Evolutionary conservation across 2,888 invertebrate genomes (phyloP), one percentile per base, ranked within the genome.

Genomic region (Hylaea fasciaria): DNA sequence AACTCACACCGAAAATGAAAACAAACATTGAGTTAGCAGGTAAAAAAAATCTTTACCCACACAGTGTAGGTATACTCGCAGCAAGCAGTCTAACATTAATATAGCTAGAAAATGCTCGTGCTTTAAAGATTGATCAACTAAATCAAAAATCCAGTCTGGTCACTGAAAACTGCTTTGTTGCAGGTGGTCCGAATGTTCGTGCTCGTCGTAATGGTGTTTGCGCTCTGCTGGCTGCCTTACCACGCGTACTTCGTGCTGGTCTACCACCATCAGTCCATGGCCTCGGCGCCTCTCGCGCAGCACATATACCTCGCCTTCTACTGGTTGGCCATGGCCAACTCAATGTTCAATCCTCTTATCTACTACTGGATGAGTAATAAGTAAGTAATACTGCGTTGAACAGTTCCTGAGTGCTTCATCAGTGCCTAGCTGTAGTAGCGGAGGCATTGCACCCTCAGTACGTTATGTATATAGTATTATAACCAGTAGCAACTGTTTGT

Each of bases 301-400:
- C 97, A 97, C 77, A 94, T 97, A 66, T 97, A 97, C 81, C 89
- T 98, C 50, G 94, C 94, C 39, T 97, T 97, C 87, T 97, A 97
- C 80, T 97, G 96, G 96, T 93, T 98, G 55, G 97, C 97, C 10
- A 98, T 98, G 97, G 96, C 97, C 14, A 97, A 97, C 81, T 96
- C 97, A 0, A 97, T 97, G 96, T 96, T 97, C 66, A 97, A 97
- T 87, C 97, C 97, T 0, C 94, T 97, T 59, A 97, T 98, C 53
- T 97, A 97, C 83, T 97, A 97, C 80, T 97, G 97, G 96, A 97
- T 98, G 97, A 97, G 97, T 82, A 95, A 96, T 68, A 94, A 95
- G 96, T 96, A 83, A 93, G 89, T 84, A n/a, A 11, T 14, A 32
- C n/a, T n/a, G n/a, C n/a, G n/a, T n/a, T 32, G 32, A 32, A 32